A percentile compares a stretch with the other conserved stretches of the same genome.
phyloP scores from a whole-genome alignment of 2,113 vertebrate species.

The Cyprinus carpio region DNA sequence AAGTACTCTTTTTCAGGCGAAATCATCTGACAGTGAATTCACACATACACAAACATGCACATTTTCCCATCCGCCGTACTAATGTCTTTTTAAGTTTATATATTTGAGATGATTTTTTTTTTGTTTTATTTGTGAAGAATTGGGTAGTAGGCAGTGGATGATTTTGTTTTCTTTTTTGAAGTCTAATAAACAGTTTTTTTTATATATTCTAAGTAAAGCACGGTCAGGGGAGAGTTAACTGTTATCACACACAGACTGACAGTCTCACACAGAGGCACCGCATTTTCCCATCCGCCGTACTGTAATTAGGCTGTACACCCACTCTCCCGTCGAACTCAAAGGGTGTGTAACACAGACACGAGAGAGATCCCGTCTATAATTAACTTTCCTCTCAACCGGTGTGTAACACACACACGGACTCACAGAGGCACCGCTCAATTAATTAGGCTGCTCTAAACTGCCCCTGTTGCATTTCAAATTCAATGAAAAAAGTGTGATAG shows the following conservation, averaged over 20 bases:
- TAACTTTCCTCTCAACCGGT: conserved; percentile 50
- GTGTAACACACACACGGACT: conserved; percentile 27
- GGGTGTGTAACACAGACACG: conserved; percentile 25
- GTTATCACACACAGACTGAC: conserved; percentile 75
- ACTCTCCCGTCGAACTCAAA: conserved; percentile 40
- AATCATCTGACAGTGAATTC: too few species aligned
- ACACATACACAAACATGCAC: too few species aligned
- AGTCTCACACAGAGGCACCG: conserved; percentile 57
- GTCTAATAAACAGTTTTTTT: too few species aligned
- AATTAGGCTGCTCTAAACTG: conserved; percentile 33
- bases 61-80: too few species aligned
- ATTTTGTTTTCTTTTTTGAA: too few species aligned
- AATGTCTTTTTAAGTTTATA: too few species aligned
- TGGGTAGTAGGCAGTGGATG: too few species aligned
- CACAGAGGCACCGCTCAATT: conserved; percentile 39
- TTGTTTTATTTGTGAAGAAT: too few species aligned
- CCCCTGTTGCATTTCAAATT: conserved; percentile 16
- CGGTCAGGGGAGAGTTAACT: conserved; percentile 72
- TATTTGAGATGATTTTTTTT: too few species aligned
- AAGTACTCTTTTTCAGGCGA: too few species aligned
- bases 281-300: conserved; percentile 40
- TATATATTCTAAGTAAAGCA: too few species aligned
- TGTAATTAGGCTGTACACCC: conserved; percentile 59
- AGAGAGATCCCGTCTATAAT: conserved; percentile 50
- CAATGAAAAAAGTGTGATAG: conserved; percentile 14